phyloP scores from a whole-genome alignment of 1,140 invertebrate genomes.

The Psilanteris sp. region DNA sequence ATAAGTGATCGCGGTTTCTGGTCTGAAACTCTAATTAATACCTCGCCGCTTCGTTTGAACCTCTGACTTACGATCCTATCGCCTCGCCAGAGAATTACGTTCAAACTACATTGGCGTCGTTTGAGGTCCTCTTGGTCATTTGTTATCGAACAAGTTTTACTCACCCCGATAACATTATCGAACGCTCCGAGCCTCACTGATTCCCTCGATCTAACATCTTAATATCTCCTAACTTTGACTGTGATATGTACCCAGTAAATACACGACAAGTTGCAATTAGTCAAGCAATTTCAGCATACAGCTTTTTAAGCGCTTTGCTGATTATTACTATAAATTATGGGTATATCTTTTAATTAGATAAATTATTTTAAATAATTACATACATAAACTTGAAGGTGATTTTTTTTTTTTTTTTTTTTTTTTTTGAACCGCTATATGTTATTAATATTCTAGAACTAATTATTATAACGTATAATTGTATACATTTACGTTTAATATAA shows the following conservation, averaged over 20 bases:
- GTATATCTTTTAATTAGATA: no score
- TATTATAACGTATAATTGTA: no score
- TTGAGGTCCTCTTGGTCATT: slow-evolving; percentile 69
- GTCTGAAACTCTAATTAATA: slow-evolving; percentile 80
- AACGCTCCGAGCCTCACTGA: slow-evolving; percentile 37
- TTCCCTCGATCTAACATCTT: slow-evolving; percentile 57
- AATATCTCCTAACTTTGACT: slow-evolving; percentile 35
- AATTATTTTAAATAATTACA: no score
- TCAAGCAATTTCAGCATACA: background rate
- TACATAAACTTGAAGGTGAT: no score
- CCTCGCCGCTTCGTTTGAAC: slow-evolving; percentile 78
- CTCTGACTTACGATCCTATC: slow-evolving; percentile 78
- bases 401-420: no score
- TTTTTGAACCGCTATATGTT: no score
- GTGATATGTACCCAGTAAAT: slow-evolving; percentile 15
- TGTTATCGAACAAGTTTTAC: slow-evolving; percentile 72
- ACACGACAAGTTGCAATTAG: slow-evolving; percentile 3
- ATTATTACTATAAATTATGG: no score
- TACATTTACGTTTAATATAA: slow-evolving; percentile 8
- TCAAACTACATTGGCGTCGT: slow-evolving; percentile 69
- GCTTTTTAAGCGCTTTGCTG: background rate
- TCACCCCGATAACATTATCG: slow-evolving; percentile 49
- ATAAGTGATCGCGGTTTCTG: slow-evolving; percentile 78
- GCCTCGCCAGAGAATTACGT: slow-evolving; percentile 72
- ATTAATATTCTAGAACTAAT: no score